phyloP scores from a whole-genome alignment of 2,113 vertebrate species.

The Anhinga anhinga region DNA sequence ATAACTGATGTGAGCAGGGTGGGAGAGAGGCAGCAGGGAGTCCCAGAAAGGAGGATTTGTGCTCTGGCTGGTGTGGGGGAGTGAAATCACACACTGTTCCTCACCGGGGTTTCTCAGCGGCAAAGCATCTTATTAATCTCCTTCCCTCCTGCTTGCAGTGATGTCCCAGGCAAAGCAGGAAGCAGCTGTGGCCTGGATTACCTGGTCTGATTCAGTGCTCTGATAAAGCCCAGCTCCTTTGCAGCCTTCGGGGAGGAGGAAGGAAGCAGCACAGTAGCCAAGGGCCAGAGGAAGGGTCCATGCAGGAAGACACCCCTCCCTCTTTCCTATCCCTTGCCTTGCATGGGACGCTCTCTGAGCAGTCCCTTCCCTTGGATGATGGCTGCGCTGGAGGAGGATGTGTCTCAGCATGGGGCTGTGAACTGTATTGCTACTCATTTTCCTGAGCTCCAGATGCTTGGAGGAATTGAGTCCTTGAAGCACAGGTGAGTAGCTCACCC shows the following conservation, averaged over 20 bases:
- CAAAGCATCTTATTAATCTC: not conserved
- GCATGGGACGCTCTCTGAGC: not conserved
- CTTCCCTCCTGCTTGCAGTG: not conserved
- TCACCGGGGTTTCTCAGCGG: not conserved
- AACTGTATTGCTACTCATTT: not conserved
- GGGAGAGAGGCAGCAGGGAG: not conserved
- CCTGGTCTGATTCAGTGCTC: not conserved
- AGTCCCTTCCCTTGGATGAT: not conserved
- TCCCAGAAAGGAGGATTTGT: not conserved
- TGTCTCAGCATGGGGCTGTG: not conserved
- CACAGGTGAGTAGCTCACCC: not conserved
- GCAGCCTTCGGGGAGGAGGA: not conserved
- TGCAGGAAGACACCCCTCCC: conserved; percentile 21
- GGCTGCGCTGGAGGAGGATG: fast-evolving
- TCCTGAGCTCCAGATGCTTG: not conserved
- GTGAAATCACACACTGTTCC: not conserved
- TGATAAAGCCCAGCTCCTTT: not conserved
- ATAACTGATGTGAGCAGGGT: not conserved
- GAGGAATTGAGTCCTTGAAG: not conserved
- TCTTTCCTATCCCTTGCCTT: not conserved
- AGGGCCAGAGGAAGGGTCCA: not conserved
- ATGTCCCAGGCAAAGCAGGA: not conserved
- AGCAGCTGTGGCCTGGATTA: conserved; percentile 57
- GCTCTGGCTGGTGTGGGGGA: not conserved
- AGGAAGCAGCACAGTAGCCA: conserved; percentile 54